Evolutionary conservation across 2,888 invertebrate genomes (phyloP).

Genomic region (Synanthedon vespiformis): DNA sequence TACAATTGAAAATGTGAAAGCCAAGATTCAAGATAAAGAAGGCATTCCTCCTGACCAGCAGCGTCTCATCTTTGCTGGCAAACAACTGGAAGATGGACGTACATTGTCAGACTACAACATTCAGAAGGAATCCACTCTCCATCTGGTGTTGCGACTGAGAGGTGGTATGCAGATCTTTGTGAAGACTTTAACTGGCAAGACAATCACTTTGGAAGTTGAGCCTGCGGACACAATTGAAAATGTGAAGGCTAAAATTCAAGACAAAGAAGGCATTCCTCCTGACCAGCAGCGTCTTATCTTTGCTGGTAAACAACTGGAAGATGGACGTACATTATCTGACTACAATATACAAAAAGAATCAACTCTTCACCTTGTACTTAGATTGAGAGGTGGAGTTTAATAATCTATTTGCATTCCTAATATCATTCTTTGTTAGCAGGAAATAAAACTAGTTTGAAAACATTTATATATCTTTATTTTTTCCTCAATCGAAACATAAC

Average conservation of each 20-base stretch:
- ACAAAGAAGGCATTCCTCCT: slow-evolving; percentile 11
- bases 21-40: slow-evolving; percentile 11
- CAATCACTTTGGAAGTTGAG: slow-evolving; percentile 9
- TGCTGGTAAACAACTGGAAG: slow-evolving; percentile 11
- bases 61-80: slow-evolving; percentile 9
- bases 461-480: too few relatives aligned
- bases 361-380: slow-evolving; percentile 23
- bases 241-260: slow-evolving; percentile 10
- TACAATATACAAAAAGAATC: slow-evolving; percentile 13
- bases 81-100: slow-evolving; percentile 11
- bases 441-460: too few relatives aligned
- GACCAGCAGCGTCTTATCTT: slow-evolving; percentile 11
- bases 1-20: slow-evolving; percentile 11
- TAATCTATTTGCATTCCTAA: too few relatives aligned
- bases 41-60: slow-evolving; percentile 12
- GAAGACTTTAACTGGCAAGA: slow-evolving; percentile 10
- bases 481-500: too few relatives aligned
- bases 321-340: slow-evolving; percentile 10
- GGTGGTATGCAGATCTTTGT: slow-evolving; percentile 12
- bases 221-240: slow-evolving; percentile 9
- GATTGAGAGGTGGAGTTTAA: slow-evolving; percentile 60
- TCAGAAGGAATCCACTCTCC: slow-evolving; percentile 13
- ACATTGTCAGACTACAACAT: slow-evolving; percentile 11
- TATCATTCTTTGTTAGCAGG: too few relatives aligned
- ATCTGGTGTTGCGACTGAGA: slow-evolving; percentile 10